Percentiles rank a stretch among this genome's conserved stretches.
Conservation (phyloP, 2,113 vertebrate genomes). For the Hirundichthys speculiger region DNA sequence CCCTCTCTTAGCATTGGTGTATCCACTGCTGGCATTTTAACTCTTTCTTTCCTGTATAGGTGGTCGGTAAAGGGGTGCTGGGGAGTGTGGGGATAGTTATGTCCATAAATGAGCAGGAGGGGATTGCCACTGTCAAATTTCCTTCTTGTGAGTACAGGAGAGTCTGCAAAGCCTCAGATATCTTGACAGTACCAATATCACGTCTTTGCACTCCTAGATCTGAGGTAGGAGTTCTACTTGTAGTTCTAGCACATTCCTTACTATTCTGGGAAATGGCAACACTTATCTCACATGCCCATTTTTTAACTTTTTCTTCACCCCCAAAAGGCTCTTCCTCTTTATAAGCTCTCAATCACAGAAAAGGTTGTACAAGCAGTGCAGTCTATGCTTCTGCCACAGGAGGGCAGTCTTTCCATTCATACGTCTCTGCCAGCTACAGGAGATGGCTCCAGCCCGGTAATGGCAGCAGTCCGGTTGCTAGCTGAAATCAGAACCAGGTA, state of each 20-base stretch:
- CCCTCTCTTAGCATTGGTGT: too few relatives aligned
- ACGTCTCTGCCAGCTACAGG: conserved; percentile 96
- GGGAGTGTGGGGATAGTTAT: conserved; percentile 94
- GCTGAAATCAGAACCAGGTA: conserved; percentile 98
- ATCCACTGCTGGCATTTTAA: not conserved
- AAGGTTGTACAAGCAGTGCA: conserved; percentile 99
- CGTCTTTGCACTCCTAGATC: conserved; percentile 96
- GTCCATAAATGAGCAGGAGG: conserved; percentile 98
- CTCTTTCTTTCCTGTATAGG: conserved; percentile 74
- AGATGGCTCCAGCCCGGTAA: conserved; percentile 95
- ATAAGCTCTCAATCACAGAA: conserved; percentile 99
- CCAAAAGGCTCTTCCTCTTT: conserved; percentile 93
- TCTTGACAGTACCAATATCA: conserved; percentile 93
- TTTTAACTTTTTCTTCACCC: not conserved
- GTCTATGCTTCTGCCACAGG: conserved; percentile 98
- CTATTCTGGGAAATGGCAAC: not conserved
- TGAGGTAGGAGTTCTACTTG: conserved; percentile 83
- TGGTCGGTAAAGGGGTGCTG: conserved; percentile 93
- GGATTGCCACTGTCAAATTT: conserved; percentile 96
- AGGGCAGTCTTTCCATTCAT: conserved; percentile 99
- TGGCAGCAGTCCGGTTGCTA: conserved; percentile 95
- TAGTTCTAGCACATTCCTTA: not conserved
- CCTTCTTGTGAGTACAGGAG: conserved; percentile 91
- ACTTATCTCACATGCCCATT: conserved; percentile 9
- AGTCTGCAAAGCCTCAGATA: conserved; percentile 93